phyloP scores from a whole-genome alignment of 2,888 invertebrate genomes.

The Beris chalybata region DNA sequence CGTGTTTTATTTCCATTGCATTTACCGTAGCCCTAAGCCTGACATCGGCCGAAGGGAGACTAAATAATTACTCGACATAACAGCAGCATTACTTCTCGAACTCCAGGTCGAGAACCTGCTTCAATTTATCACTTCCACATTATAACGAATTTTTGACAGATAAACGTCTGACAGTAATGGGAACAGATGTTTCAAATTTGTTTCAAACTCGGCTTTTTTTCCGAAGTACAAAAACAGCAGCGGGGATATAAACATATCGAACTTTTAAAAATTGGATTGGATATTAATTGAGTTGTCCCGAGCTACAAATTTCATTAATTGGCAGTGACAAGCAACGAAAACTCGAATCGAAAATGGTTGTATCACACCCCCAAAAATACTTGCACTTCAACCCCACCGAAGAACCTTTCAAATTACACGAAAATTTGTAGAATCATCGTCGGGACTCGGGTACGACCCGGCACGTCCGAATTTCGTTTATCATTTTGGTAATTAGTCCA shows the following conservation, averaged over 20 bases:
- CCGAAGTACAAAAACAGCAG: neutral
- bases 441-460: conserved; percentile 7
- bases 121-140: neutral
- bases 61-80: too few species aligned
- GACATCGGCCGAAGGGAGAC: too few species aligned
- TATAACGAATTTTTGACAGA: neutral
- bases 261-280: conserved; percentile 5
- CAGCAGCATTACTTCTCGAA: too few species aligned
- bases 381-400: too few species aligned
- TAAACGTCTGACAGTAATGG: neutral
- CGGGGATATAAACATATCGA: neutral
- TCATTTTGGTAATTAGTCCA: conserved; percentile 27
- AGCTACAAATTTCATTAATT: conserved; percentile 24
- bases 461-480: conserved; percentile 30
- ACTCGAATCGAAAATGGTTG: neutral
- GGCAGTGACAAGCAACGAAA: conserved; percentile 13
- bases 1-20: too few species aligned
- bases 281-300: conserved; percentile 17
- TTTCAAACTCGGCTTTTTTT: neutral
- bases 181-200: conserved; percentile 12
- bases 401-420: neutral
- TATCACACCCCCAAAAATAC: neutral
- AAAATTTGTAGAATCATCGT: conserved; percentile 9
- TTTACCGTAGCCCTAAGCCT: too few species aligned
- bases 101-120: neutral